Percentiles rank a stretch among this genome's conserved stretches.
These are phyloP conservation scores for Ericerus pela DNA, from an alignment of 1,140 invertebrate genomes.

Conservation along the genomic window DNA sequence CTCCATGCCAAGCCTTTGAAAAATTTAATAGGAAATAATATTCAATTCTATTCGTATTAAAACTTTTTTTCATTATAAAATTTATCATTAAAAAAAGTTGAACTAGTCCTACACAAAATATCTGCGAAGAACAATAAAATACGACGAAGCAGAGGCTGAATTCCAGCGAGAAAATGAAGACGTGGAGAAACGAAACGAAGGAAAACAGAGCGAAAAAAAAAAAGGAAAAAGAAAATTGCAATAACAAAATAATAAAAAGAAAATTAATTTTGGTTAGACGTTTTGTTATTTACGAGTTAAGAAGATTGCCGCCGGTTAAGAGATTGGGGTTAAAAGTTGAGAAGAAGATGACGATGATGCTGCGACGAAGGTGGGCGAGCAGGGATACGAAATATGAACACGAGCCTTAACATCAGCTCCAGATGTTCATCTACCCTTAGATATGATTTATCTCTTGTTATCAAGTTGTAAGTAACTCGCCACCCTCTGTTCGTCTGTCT, in stretches of 20 bases:
- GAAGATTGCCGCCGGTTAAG: conserved; percentile 5
- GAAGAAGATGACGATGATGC: background rate
- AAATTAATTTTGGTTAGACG: conserved; percentile 11
- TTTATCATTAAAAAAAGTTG: no score
- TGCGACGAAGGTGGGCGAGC: background rate
- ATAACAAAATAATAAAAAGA: conserved; percentile 8
- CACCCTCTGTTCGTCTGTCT: conserved; percentile 3
- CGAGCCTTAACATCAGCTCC: conserved; percentile 11
- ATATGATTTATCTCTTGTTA: conserved; percentile 11
- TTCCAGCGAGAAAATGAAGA: no score
- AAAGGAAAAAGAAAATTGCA: background rate
- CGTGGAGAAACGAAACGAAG: no score
- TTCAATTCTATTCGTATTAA: no score
- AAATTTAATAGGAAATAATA: no score
- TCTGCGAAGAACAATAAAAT: no score
- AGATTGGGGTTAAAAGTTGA: conserved; percentile 10
- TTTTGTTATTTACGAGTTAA: conserved; percentile 11
- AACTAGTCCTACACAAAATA: no score
- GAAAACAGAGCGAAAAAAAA: no score
- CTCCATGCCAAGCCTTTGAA: no score
- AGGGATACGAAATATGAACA: conserved; percentile 4
- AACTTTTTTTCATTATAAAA: no score
- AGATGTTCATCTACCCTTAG: conserved; percentile 12
- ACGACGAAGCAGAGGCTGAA: no score
- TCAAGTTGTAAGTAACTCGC: conserved; percentile 5